Conservation (phyloP, 2,888 invertebrate genomes). For the Stegana nigrithorax region DNA sequence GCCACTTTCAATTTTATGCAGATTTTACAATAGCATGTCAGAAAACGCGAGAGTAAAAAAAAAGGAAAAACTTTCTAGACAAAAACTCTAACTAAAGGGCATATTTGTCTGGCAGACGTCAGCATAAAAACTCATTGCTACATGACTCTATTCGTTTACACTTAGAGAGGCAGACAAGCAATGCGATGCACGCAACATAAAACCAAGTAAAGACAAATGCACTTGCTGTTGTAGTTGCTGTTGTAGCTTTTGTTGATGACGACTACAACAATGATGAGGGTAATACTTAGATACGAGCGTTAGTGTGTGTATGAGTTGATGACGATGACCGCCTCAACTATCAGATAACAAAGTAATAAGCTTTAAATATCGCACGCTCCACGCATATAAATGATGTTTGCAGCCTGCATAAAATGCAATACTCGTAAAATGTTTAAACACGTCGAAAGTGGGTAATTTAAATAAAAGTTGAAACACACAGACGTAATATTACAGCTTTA, state of each 20-base stretch:
- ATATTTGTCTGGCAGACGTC: neutral
- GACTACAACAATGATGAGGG: neutral
- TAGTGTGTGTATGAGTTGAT: no score
- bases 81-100: conserved; percentile 10
- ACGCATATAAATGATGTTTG: conserved; percentile 17
- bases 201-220: neutral
- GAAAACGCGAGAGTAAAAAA: neutral
- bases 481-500: no score
- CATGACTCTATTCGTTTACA: neutral
- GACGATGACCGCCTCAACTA: no score
- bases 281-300: no score
- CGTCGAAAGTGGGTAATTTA: conserved; percentile 24
- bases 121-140: neutral
- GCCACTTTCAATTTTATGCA: conserved; percentile 20
- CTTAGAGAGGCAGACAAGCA: no score
- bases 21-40: conserved; percentile 9
- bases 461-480: conserved; percentile 39
- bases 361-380: neutral
- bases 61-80: conserved; percentile 12
- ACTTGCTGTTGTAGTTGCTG: neutral
- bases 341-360: no score
- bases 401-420: no score
- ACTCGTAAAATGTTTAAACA: conserved; percentile 47
- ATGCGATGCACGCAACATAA: no score
- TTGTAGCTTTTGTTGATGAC: neutral